Evolutionary conservation across 2,888 invertebrate genomes (phyloP).

Genomic region (Metalampra italica): DNA sequence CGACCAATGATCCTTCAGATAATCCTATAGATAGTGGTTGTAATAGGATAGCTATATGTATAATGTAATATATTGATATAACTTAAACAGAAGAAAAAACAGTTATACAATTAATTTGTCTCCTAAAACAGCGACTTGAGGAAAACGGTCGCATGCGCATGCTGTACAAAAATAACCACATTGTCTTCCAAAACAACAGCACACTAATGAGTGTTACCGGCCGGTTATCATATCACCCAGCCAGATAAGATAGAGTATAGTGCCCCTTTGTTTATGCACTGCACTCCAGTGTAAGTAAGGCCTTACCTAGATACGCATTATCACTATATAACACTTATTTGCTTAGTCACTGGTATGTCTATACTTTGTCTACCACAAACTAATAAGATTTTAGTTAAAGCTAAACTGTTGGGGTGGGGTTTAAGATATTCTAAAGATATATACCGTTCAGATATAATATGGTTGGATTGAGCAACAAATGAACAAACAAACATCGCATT

Average conservation of each 20-base stretch:
- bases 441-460: no score
- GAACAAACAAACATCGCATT: no score
- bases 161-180: constrained; percentile 26
- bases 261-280: constrained; percentile 65
- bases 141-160: neutral
- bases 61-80: no score
- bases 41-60: no score
- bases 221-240: constrained; percentile 62
- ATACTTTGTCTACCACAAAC: constrained; percentile 38
- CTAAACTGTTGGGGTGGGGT: no score
- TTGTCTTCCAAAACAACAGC: constrained; percentile 47
- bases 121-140: no score
- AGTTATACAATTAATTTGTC: no score
- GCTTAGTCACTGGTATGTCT: constrained; percentile 48
- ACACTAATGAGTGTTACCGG: constrained; percentile 42
- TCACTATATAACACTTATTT: constrained; percentile 39
- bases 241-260: constrained; percentile 66
- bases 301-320: constrained; percentile 55
- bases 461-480: no score
- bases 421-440: no score
- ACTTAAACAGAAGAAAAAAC: no score
- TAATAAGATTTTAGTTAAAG: neutral
- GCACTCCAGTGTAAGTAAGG: constrained; percentile 57
- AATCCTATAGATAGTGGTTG: no score
- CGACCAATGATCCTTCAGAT: no score